Percentiles rank a stretch among this genome's conserved stretches.
Evolutionary conservation across 2,797 vertebrate genomes (phyloP).

Genomic region (Paramormyrops hopkinsi): DNA sequence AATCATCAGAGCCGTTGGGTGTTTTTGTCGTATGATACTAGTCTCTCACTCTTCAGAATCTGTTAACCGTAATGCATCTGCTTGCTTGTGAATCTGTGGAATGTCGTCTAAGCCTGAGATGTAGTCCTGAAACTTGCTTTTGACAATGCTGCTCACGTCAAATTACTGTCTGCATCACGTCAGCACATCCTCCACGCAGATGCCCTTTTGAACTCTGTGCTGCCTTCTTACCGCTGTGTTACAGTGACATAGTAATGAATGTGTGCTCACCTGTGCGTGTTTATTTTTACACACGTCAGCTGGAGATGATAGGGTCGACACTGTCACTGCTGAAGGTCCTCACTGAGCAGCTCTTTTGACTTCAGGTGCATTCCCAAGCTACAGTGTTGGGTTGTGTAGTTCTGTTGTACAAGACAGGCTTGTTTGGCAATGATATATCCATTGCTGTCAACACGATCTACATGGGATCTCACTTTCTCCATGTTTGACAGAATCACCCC

Average conservation of each 20-base stretch:
- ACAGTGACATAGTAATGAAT: conserved; percentile 33
- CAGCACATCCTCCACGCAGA: conserved; percentile 30
- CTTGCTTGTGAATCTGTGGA: background rate
- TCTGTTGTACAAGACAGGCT: background rate
- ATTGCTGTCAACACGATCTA: background rate
- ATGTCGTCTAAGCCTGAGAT: background rate
- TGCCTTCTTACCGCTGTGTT: conserved; percentile 20
- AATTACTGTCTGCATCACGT: conserved; percentile 33
- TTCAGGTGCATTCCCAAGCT: background rate
- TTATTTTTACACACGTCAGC: background rate
- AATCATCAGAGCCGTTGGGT: conserved; percentile 25
- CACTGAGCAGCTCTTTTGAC: background rate
- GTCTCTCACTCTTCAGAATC: conserved; percentile 30
- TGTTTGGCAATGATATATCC: background rate
- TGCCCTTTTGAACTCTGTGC: conserved; percentile 28
- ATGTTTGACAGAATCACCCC: background rate
- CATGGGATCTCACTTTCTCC: background rate
- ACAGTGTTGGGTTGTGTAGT: background rate
- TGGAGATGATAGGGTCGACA: background rate
- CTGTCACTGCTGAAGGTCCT: background rate
- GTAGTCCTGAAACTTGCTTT: background rate
- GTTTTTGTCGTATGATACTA: conserved; percentile 24
- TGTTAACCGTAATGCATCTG: conserved; percentile 17
- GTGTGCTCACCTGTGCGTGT: background rate
- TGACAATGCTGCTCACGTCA: background rate